Percentiles rank a stretch among this genome's conserved stretches.
phyloP scores from a whole-genome alignment of 2,113 vertebrate species.

The Thinocorus orbignyianus region DNA sequence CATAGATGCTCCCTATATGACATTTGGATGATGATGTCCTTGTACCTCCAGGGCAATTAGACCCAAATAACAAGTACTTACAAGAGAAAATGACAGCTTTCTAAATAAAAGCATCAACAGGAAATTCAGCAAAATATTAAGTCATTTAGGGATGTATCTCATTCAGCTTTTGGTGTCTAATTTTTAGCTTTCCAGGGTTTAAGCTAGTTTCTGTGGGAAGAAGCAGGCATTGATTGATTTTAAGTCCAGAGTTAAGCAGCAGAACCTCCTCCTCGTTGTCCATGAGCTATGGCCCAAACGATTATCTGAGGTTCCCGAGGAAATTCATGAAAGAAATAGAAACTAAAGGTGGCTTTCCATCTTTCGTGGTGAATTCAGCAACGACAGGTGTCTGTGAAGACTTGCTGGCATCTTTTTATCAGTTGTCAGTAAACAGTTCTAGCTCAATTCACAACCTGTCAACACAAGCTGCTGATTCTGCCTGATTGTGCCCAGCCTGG shows the following conservation, averaged over 20 bases:
- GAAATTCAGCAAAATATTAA: neutral
- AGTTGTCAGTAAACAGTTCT: neutral
- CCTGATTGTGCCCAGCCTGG: neutral
- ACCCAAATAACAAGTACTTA: neutral
- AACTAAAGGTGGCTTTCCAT: neutral
- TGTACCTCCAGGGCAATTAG: neutral
- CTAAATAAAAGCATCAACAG: neutral
- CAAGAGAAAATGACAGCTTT: neutral
- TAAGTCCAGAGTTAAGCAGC: neutral
- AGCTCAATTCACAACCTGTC: neutral
- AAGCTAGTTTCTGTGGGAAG: neutral
- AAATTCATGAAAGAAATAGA: neutral
- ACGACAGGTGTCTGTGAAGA: neutral
- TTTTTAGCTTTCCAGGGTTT: neutral
- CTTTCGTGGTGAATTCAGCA: neutral
- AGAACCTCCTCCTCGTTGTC: neutral
- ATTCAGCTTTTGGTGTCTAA: neutral
- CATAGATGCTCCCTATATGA: neutral
- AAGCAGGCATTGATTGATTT: neutral
- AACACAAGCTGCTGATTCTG: neutral
- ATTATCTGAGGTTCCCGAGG: neutral
- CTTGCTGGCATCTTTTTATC: neutral
- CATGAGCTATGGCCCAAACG: neutral
- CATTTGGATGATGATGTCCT: neutral
- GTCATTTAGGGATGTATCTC: neutral